These are phyloP conservation scores for Montipora cactus DNA, from an alignment of 64 coral and sea anemone genomes.

Conservation along the genomic window DNA sequence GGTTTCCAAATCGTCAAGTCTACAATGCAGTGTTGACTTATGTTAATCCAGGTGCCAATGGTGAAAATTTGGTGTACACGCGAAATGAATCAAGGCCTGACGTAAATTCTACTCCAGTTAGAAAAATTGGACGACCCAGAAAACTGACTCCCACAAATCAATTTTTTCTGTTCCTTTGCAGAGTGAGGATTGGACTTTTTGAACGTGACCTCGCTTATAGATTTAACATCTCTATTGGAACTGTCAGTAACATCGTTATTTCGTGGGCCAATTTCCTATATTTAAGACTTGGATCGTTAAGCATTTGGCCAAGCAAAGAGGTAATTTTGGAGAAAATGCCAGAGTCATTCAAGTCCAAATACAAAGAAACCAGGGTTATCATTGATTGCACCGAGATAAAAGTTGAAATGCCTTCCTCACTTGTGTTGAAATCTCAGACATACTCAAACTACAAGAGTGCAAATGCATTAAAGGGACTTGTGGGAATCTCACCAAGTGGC, in stretches of 20 bases:
- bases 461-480: conserved; percentile 10
- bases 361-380: not conserved
- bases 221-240: conserved; percentile 39
- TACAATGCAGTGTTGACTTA: conserved; percentile 39
- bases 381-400: conserved; percentile 47
- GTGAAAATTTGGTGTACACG: conserved; percentile 51
- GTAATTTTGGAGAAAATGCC: not conserved
- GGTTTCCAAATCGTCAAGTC: too few species aligned
- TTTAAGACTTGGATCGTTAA: conserved; percentile 47
- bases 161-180: conserved; percentile 54
- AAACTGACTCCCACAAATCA: conserved; percentile 18
- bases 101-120: not conserved
- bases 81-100: conserved; percentile 1
- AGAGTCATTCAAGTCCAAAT: conserved; percentile 3
- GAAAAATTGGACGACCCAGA: conserved; percentile 43
- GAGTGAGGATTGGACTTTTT: conserved; percentile 45
- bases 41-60: conserved; percentile 43
- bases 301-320: conserved; percentile 30
- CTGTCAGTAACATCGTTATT: conserved; percentile 55
- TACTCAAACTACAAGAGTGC: conserved; percentile 23
- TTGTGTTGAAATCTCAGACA: not conserved
- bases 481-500: conserved; percentile 4
- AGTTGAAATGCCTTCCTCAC: conserved; percentile 7
- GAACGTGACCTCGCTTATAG: conserved; percentile 35
- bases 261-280: conserved; percentile 44